Evolutionary conservation across 2,888 invertebrate genomes (phyloP).

Genomic region (Chromoteleia sp.): DNA sequence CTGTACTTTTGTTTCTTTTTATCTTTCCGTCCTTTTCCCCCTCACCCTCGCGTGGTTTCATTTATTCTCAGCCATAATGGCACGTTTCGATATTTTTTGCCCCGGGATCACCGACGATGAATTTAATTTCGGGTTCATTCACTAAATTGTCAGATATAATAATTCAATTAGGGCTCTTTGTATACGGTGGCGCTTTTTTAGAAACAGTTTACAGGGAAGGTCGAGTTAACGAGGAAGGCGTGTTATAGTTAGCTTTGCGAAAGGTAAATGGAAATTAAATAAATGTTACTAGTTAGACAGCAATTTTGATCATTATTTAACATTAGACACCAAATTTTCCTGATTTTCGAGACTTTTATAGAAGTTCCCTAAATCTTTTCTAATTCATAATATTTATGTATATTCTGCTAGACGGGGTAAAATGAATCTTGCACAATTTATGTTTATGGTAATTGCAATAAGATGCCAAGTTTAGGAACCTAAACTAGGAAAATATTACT

Average conservation of each 20-base stretch:
- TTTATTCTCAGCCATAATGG: slow-evolving; percentile 33
- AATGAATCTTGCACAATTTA: too few relatives aligned
- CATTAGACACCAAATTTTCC: too few relatives aligned
- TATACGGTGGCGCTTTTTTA: slow-evolving; percentile 5
- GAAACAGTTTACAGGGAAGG: neutral
- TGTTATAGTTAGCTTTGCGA: neutral
- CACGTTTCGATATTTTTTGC: slow-evolving; percentile 49
- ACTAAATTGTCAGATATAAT: slow-evolving; percentile 41
- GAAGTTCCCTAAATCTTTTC: too few relatives aligned
- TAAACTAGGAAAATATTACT: too few relatives aligned
- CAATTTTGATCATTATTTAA: too few relatives aligned
- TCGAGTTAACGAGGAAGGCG: neutral
- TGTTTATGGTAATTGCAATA: too few relatives aligned
- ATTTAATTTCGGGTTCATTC: slow-evolving; percentile 58
- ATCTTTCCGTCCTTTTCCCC: slow-evolving; percentile 7
- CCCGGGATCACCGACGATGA: slow-evolving; percentile 13
- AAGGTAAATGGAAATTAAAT: too few relatives aligned
- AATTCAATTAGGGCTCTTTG: slow-evolving; percentile 39
- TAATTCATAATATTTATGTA: too few relatives aligned
- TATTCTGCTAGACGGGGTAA: too few relatives aligned
- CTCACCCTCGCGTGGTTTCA: slow-evolving; percentile 4
- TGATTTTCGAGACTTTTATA: too few relatives aligned
- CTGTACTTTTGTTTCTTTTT: neutral
- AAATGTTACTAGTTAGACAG: too few relatives aligned
- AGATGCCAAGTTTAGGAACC: too few relatives aligned